Evolutionary conservation across 35 echinoderm and acorn worm species (phyloP), one percentile per base, ranked within the genome.

Genomic region (Anneissia japonica): DNA sequence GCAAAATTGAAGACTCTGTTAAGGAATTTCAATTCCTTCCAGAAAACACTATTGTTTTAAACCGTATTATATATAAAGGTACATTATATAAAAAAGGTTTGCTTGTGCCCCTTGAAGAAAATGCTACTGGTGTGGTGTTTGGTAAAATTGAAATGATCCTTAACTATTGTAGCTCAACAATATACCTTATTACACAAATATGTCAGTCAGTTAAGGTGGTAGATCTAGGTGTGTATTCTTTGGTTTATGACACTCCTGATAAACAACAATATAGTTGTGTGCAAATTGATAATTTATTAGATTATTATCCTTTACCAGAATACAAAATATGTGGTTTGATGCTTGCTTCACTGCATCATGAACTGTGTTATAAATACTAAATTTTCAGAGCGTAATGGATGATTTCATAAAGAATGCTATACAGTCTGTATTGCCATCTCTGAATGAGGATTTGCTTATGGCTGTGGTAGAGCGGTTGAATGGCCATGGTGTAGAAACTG

Each of bases 271-370:
- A 36, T 34, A 79, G 32, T 36, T 34, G 37, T 0, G 76, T 12
- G 21, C n/a, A n/a, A n/a, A n/a, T n/a, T n/a, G 76, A 79, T 31
- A 79, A 79, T 30, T 79, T 79, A 79, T 16, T 79, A 31, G 76
- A 79, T 31, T 79, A 79, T 36, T 79, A 79, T 31, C 23, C 76
- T 23, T 34, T 79, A 79, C 76, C 76, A 30, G 23, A 34, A 34
- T 79, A 79, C 76, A 79, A 79, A 79, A 79, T 21, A 30, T 36
- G 37, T 79, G 76, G 76, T 79, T 79, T 79, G 76, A 34, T 36
- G 21, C 31, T 79, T 0, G 37, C 37, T 31, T 36, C 14, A 79
- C 31, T 79, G 32, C 76, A 79, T 31, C 76, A 79, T 79, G 76
- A 31, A 31, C 32, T 79, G 35, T 77, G 35, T 11, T 77, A 30